Percentiles rank a stretch among this genome's conserved stretches.
phyloP scores from a whole-genome alignment of 2,888 invertebrate species.

The Poecilobothrus nobilitatus region DNA sequence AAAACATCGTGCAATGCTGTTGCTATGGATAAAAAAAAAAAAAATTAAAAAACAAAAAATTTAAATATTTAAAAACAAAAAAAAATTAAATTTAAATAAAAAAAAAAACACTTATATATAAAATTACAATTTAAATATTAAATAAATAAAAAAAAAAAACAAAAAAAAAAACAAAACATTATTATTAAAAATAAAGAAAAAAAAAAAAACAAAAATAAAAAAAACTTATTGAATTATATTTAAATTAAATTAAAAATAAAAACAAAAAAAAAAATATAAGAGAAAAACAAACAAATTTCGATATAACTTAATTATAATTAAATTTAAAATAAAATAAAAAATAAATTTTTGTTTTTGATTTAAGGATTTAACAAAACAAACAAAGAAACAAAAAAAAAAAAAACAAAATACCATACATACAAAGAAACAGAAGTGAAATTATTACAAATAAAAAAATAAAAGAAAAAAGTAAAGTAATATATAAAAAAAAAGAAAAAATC shows the following conservation, averaged over 20 bases:
- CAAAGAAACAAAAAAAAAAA: neutral
- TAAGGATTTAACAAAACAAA: conserved; percentile 1
- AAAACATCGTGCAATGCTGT: conserved; percentile 44
- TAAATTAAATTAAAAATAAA: conserved; percentile 20
- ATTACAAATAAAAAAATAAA: no score
- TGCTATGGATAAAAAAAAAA: conserved; percentile 44
- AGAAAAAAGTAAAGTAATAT: no score
- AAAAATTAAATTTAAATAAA: conserved; percentile 24
- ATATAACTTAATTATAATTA: conserved; percentile 9
- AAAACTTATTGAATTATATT: conserved; percentile 21
- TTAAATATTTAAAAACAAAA: conserved; percentile 26
- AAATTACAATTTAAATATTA: conserved; percentile 23
- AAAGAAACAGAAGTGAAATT: conserved; percentile 1
- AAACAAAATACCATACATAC: neutral
- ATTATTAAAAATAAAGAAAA: conserved; percentile 21
- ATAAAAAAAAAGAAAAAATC: no score
- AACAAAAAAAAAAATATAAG: conserved; percentile 20
- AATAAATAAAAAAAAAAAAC: conserved; percentile 24
- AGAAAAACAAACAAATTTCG: conserved; percentile 13
- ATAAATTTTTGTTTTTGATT: neutral
- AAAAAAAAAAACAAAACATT: conserved; percentile 24
- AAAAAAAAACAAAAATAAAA: conserved; percentile 8
- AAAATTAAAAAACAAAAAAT: conserved; percentile 24
- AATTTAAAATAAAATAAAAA: neutral
- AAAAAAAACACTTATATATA: conserved; percentile 23